phyloP scores from a whole-genome alignment of 2,113 vertebrate genomes.

The Todiramphus saurophagus region DNA sequence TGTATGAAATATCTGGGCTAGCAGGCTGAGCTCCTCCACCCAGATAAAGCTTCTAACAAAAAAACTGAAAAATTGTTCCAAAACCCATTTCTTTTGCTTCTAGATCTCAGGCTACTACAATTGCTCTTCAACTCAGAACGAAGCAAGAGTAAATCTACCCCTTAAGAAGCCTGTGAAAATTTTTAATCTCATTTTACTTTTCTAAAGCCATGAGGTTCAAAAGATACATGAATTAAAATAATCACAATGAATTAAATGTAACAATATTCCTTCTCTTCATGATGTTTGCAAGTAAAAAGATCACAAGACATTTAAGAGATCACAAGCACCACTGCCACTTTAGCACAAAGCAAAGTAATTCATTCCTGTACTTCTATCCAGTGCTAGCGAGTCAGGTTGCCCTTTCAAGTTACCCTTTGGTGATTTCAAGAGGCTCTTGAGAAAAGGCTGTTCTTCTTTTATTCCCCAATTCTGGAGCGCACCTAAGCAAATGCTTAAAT shows the following conservation, averaged over 20 bases:
- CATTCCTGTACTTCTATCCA: constrained; percentile 29
- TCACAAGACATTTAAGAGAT: constrained; percentile 59
- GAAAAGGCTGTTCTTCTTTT: constrained; percentile 13
- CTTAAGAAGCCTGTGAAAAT: background rate
- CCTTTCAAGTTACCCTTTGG: constrained; percentile 60
- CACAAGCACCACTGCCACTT: constrained; percentile 42
- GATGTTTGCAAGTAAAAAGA: constrained; percentile 54
- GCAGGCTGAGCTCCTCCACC: background rate
- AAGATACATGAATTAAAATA: constrained; percentile 56
- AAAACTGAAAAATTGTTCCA: background rate
- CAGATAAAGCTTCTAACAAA: background rate
- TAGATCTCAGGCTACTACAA: background rate
- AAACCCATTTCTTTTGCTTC: background rate
- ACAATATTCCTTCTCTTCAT: constrained; percentile 29
- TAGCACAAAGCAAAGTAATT: constrained; percentile 49
- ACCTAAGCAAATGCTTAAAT: constrained; percentile 19
- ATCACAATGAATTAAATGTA: constrained; percentile 49
- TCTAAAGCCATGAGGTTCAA: constrained; percentile 40
- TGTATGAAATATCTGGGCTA: background rate
- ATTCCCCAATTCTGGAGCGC: background rate
- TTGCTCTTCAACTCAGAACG: background rate
- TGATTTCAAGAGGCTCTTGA: constrained; percentile 62
- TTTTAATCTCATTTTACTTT: constrained; percentile 38
- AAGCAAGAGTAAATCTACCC: background rate
- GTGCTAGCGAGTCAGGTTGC: background rate